These are phyloP conservation scores for Andricus grossulariae DNA, from an alignment of 1,140 invertebrate genomes.

Conservation along the genomic window DNA sequence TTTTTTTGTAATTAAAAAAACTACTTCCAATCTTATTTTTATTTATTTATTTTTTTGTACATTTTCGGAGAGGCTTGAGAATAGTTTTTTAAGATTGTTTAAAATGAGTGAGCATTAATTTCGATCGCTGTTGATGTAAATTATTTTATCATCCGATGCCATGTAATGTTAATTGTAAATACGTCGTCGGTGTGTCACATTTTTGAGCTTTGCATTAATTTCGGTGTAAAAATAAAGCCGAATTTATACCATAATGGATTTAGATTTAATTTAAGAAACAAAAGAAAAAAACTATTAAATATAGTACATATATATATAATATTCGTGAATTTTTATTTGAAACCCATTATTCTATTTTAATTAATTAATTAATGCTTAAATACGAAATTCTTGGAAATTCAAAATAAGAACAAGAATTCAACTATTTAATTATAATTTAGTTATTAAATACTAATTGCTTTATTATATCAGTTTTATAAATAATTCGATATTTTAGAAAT, in stretches of 20 bases:
- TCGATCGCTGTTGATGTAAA: slow-evolving; percentile 64
- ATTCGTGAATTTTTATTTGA: slow-evolving; percentile 47
- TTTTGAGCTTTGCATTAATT: slow-evolving; percentile 70
- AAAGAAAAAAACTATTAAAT: slow-evolving; percentile 61
- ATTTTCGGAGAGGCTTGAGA: background rate
- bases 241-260: slow-evolving; percentile 55
- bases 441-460: no score
- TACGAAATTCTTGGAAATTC: no score
- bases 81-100: background rate
- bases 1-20: no score
- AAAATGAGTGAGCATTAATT: slow-evolving; percentile 40
- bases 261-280: slow-evolving; percentile 55
- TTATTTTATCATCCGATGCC: slow-evolving; percentile 64
- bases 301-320: slow-evolving; percentile 61
- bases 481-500: no score
- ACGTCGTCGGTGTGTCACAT: slow-evolving; percentile 67
- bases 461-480: no score
- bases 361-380: no score
- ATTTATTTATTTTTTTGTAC: background rate
- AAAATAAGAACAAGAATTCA: no score
- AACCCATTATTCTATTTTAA: no score
- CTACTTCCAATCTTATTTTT: no score
- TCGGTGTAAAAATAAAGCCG: slow-evolving; percentile 64
- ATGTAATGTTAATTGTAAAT: slow-evolving; percentile 72
- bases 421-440: no score